Base-by-base conservation (phyloP, 2,113 vertebrate species). In the Falco punctatus region DNA sequence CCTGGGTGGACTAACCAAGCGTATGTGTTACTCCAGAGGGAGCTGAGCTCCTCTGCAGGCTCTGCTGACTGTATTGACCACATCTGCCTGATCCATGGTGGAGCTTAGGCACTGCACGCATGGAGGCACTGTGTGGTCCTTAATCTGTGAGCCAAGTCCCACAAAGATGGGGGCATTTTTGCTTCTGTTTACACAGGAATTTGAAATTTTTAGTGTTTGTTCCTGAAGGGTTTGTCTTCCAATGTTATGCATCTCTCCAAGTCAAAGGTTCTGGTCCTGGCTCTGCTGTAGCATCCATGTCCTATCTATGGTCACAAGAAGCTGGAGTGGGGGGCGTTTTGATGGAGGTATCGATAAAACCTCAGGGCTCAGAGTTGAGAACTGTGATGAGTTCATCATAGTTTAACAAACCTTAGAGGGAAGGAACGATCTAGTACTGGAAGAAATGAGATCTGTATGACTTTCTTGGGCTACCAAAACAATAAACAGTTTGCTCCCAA, bases 31-130 rank as follows among this genome's bases (percentile, higher is more conserved):
- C 7, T 66, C 24, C 85, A 81, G 81, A 46, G 49, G 46, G 33
- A 75, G 11, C 26, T 48, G 78, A 87, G 32, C 26, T 26, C 17
- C n/a, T 59, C 67, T 67, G 52, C 13, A 15, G 46, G 33, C 35
- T 69, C 33, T 51, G 20, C 22, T 73, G 54, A 3, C 64, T 28
- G 1, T 9, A 0, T 15, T 15, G 15, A 26, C 10, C 57, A n/a
- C 5, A 9, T 16, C 52, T 75, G 12, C 13, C 52, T 61, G 22
- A 12, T 33, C 46, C 35, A 11, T 0, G 0, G 11, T 26, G 42
- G 38, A 90, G 3, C 22, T 81, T 33, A 55, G 40, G 48, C 26
- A 55, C 1, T 5, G 46, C 38, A 46, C 46, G 22, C 24, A 30
- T 12, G 4, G 4, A 55, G 18, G 26, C 44, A 27, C 30, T 20